Evolutionary conservation across 1,140 invertebrate genomes (phyloP).

Genomic region (fruit fly (Drosophila melanogaster)): Release_6_plus_ISO1_MT NC_004354.4:9828501-9829000

Average conservation of each 20-base stretch:
- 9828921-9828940: conserved; percentile 61
- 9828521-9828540: conserved; percentile 77
- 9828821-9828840: neutral
- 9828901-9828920: conserved; percentile 59
- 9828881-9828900: conserved; percentile 8
- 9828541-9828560: conserved; percentile 77
- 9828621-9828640: conserved; percentile 52
- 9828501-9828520: conserved; percentile 62
- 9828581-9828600: conserved; percentile 5
- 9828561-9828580: conserved; percentile 45
- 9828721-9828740: conserved; percentile 78
- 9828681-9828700: conserved; percentile 1
- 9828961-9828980: conserved; percentile 53
- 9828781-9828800: conserved; percentile 67
- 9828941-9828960: conserved; percentile 62
- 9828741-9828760: conserved; percentile 63
- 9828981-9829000: neutral
- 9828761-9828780: conserved; percentile 74
- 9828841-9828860: conserved; percentile 4
- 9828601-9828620: conserved; percentile 25
- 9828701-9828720: conserved; percentile 35
- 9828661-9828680: conserved; percentile 24
- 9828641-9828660: conserved; percentile 5
- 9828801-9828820: neutral
- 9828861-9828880: conserved; percentile 25